A percentile compares a stretch with the other conserved stretches of the same genome.
phyloP scores from a whole-genome alignment of 2,797 vertebrate species.

The Lerista edwardsae region DNA sequence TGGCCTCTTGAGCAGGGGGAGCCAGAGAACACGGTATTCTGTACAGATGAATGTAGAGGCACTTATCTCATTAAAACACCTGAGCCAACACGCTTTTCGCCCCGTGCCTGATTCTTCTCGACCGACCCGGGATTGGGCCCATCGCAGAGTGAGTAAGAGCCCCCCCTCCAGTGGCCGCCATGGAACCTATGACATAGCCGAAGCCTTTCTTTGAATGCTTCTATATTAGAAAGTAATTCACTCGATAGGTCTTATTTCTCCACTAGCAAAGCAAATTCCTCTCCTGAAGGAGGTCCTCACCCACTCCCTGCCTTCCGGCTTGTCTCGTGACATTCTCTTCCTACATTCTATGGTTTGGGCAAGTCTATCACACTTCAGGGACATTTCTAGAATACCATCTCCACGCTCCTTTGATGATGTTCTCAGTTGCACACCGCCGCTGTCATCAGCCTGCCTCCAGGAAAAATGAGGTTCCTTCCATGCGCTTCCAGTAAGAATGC shows the following conservation, averaged over 20 bases:
- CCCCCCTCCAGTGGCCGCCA: too few relatives aligned
- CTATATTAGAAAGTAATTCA: neutral
- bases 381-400: neutral
- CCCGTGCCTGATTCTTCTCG: too few relatives aligned
- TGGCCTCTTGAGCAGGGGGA: too few relatives aligned
- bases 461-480: neutral
- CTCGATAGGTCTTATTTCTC: neutral
- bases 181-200: neutral
- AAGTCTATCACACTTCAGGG: rapidly evolving
- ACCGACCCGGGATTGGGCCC: too few relatives aligned
- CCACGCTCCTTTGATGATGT: rapidly evolving
- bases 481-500: neutral
- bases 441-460: neutral
- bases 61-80: too few relatives aligned
- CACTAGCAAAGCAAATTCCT: neutral
- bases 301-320: neutral
- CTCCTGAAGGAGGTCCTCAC: neutral
- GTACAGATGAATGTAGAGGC: too few relatives aligned
- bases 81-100: too few relatives aligned
- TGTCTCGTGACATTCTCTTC: neutral
- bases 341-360: rapidly evolving
- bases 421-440: neutral
- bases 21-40: too few relatives aligned
- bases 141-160: too few relatives aligned
- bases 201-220: too few relatives aligned